Evolutionary conservation across 2,113 vertebrate genomes (phyloP).

Genomic region (Hypocryptadius cinnamomeus): DNA sequence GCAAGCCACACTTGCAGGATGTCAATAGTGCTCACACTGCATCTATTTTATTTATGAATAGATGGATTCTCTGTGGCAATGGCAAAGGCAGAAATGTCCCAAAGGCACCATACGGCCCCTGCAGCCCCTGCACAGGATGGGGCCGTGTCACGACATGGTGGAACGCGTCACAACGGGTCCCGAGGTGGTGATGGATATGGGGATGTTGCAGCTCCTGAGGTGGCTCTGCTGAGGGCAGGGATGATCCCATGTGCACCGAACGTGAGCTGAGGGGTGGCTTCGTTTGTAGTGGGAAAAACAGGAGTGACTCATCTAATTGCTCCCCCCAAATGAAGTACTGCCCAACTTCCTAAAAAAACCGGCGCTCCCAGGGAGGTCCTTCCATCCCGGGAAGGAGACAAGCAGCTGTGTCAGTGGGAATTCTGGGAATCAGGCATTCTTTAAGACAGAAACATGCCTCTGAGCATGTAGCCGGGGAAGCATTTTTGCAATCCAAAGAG

Average conservation of each 20-base stretch:
- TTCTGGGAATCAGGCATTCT: rapidly evolving
- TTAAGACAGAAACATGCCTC: background rate
- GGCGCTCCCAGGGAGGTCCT: background rate
- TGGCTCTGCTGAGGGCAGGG: background rate
- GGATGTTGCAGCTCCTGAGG: rapidly evolving
- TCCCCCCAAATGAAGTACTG: background rate
- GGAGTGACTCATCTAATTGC: rapidly evolving
- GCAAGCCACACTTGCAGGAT: background rate
- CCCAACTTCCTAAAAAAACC: background rate
- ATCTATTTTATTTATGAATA: background rate
- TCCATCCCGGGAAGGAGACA: background rate
- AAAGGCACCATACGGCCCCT: rapidly evolving
- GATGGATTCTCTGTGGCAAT: background rate
- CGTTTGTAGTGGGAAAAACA: rapidly evolving
- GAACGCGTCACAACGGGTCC: background rate
- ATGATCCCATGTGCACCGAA: background rate
- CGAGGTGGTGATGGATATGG: background rate
- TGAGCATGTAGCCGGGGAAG: background rate
- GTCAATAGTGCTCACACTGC: background rate
- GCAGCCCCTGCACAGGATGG: background rate
- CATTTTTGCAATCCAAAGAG: background rate
- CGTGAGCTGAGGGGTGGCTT: background rate
- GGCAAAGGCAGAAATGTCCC: background rate
- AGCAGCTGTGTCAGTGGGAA: background rate
- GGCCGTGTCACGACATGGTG: background rate